Conservation (phyloP, 2,888 invertebrate genomes). For the Mayetiola destructor region DNA sequence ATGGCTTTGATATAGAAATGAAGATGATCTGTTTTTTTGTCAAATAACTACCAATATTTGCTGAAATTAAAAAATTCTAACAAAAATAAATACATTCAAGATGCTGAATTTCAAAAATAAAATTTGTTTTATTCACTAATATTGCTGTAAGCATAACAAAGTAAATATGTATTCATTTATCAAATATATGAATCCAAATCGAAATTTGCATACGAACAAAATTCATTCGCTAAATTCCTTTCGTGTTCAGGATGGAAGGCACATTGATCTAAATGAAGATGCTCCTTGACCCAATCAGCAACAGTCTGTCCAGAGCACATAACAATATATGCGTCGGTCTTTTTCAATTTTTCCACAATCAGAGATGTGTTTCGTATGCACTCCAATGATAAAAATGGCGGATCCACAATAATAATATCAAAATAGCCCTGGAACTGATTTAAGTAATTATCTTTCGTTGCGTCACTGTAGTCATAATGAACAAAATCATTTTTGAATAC, state of each 20-base stretch:
- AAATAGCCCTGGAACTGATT: slow-evolving; percentile 37
- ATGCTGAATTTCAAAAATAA: no score
- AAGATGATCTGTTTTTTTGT: no score
- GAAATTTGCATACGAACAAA: slow-evolving; percentile 82
- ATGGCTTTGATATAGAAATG: no score
- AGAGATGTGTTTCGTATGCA: slow-evolving; percentile 71
- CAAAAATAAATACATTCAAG: no score
- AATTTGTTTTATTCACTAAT: no score
- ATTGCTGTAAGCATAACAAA: no score
- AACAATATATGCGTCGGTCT: slow-evolving; percentile 29
- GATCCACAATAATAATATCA: slow-evolving; percentile 82
- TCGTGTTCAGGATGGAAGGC: slow-evolving; percentile 66
- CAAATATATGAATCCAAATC: slow-evolving; percentile 41
- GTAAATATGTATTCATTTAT: no score
- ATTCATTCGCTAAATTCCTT: slow-evolving; percentile 86
- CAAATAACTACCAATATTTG: no score
- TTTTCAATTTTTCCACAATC: slow-evolving; percentile 59
- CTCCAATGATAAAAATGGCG: slow-evolving; percentile 87
- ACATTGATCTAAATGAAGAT: slow-evolving; percentile 50
- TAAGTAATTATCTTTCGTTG: slow-evolving; percentile 48
- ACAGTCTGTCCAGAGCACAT: slow-evolving; percentile 80
- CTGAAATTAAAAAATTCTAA: no score
- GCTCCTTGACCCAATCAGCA: slow-evolving; percentile 49
- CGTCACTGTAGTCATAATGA: slow-evolving; percentile 76
- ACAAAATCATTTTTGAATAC: slow-evolving; percentile 64